A percentile compares a stretch with the other conserved stretches of the same genome.
These are phyloP conservation scores for Pseudachorutes palmiensis DNA, from an alignment of 1,140 invertebrate species.

Conservation along the genomic window DNA sequence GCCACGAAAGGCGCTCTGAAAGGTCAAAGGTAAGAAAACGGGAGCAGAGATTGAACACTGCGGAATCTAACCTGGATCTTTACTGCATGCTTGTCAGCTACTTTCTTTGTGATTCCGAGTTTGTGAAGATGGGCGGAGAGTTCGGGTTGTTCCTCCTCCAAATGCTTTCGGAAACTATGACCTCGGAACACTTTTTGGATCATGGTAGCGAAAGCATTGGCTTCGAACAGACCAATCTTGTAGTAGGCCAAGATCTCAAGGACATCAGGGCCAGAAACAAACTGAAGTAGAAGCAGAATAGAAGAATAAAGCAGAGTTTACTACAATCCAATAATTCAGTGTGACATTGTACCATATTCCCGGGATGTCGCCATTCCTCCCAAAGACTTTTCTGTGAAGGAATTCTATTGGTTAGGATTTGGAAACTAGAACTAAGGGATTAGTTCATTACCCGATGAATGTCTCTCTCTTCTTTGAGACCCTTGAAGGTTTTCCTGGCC, in stretches of 20 bases:
- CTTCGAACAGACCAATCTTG: constrained; percentile 10
- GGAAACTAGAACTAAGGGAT: neutral
- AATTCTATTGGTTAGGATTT: constrained; percentile 1
- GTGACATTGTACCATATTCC: too few relatives aligned
- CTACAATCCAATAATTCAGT: too few relatives aligned
- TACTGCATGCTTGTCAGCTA: neutral
- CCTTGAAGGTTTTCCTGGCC: neutral
- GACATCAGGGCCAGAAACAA: constrained; percentile 8
- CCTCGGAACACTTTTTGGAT: constrained; percentile 25
- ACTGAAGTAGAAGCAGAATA: too few relatives aligned
- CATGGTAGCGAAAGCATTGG: constrained; percentile 20
- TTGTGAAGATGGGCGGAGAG: neutral
- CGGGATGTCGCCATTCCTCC: neutral
- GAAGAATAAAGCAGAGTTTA: too few relatives aligned
- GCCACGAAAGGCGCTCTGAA: neutral
- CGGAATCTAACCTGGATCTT: constrained; percentile 1
- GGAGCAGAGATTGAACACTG: neutral
- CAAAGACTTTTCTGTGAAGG: neutral
- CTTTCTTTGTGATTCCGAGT: neutral
- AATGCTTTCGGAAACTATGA: neutral
- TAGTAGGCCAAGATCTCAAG: constrained; percentile 9
- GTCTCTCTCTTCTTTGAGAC: neutral
- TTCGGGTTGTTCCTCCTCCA: neutral
- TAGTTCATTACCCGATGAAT: neutral
- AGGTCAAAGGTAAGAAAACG: neutral